Percentiles rank a stretch among this genome's conserved stretches.
phyloP scores from a whole-genome alignment of 1,140 invertebrate species.

The Metaphire vulgaris region DNA sequence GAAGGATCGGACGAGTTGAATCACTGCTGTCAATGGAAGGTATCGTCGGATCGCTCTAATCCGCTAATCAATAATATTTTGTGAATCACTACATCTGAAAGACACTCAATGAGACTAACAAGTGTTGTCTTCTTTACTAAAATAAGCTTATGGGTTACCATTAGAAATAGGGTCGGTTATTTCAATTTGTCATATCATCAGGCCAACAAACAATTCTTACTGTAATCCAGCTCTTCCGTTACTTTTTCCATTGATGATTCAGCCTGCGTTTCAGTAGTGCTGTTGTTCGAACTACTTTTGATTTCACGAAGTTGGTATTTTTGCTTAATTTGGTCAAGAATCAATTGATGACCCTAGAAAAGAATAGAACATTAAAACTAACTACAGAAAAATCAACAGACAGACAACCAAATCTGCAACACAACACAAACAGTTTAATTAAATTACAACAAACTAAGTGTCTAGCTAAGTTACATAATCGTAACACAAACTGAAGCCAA shows the following conservation, averaged over 20 bases:
- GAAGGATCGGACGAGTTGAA: no score
- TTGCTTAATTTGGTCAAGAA: background rate
- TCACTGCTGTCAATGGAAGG: no score
- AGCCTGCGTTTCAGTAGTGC: background rate
- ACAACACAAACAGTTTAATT: background rate
- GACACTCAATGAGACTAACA: no score
- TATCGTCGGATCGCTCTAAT: no score
- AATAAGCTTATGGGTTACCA: no score
- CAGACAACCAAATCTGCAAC: background rate
- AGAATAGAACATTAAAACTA: background rate
- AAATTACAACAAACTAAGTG: background rate
- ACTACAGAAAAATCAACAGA: background rate
- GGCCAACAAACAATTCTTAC: no score
- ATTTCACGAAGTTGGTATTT: background rate
- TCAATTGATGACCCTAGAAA: background rate
- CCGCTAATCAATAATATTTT: no score
- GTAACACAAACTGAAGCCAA: background rate
- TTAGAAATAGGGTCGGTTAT: no score
- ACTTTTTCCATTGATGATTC: background rate
- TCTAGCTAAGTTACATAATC: background rate
- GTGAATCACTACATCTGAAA: no score
- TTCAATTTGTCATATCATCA: no score
- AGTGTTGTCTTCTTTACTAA: no score
- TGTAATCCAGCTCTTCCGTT: background rate
- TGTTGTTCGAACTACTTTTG: no score